Conservation (phyloP, 1,140 invertebrate species). For the Nephotettix cincticeps region DNA sequence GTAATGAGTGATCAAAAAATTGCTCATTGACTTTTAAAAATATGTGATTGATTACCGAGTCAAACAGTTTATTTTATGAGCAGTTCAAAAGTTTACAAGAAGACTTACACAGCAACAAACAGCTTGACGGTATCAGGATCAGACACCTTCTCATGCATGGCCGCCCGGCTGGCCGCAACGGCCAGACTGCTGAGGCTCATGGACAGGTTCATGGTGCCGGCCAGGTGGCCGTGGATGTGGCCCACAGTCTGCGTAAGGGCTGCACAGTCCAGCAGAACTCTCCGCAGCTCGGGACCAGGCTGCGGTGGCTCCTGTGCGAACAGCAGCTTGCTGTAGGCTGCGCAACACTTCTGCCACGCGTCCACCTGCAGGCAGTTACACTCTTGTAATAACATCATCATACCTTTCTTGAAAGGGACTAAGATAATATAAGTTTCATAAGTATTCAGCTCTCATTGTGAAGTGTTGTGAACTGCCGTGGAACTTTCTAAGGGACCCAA, state of each 20-base stretch:
- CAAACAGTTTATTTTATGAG: too few species aligned
- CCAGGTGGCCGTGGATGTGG: constrained; percentile 55
- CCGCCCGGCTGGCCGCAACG: constrained; percentile 34
- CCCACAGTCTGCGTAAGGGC: constrained; percentile 63
- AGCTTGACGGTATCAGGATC: constrained; percentile 45
- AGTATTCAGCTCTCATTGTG: too few species aligned
- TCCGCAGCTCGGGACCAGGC: constrained; percentile 35
- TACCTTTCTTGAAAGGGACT: too few species aligned
- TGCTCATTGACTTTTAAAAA: too few species aligned
- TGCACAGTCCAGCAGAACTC: constrained; percentile 59
- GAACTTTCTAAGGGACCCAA: too few species aligned
- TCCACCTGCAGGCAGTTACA: constrained; percentile 46
- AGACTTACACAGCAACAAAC: constrained; percentile 52
- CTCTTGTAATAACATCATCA: too few species aligned
- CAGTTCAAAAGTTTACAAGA: too few species aligned
- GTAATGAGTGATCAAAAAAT: too few species aligned
- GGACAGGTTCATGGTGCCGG: constrained; percentile 34
- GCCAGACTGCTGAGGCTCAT: constrained; percentile 36
- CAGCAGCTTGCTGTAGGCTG: constrained; percentile 55
- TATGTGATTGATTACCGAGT: too few species aligned
- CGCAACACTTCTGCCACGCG: constrained; percentile 52
- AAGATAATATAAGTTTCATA: too few species aligned
- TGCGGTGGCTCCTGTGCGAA: constrained; percentile 50
- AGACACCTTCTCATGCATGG: constrained; percentile 39
- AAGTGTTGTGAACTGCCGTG: too few species aligned